phyloP scores from a whole-genome alignment of 2,797 vertebrate genomes.

The Orestias chungarensis region DNA sequence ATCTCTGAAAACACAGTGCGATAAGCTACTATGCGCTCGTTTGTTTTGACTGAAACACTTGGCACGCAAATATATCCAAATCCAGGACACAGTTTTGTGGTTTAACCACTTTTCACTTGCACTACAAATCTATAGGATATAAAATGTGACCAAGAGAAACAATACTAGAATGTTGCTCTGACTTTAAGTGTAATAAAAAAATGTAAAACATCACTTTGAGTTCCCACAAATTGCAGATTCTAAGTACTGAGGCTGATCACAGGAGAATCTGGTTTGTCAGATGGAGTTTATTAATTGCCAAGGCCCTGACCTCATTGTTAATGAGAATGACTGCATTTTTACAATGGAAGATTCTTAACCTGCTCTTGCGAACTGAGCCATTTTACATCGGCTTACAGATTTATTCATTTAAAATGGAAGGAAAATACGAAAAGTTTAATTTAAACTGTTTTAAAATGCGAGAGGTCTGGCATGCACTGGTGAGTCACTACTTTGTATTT shows the following conservation, averaged over 20 bases:
- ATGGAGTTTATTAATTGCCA: conserved; percentile 18
- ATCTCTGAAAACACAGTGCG: conserved; percentile 34
- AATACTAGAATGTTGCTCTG: conserved; percentile 10
- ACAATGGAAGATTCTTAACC: conserved; percentile 22
- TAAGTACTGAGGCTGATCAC: conserved; percentile 29
- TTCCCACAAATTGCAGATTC: conserved; percentile 34
- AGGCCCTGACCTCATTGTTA: conserved; percentile 38
- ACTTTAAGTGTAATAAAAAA: conserved; percentile 28
- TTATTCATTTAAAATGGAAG: neutral
- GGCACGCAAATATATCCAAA: neutral
- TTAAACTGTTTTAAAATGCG: neutral
- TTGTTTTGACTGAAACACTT: conserved; percentile 24
- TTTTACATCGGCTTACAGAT: conserved; percentile 13
- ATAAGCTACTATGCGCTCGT: conserved; percentile 44
- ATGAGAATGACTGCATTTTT: conserved; percentile 56
- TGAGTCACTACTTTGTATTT: neutral
- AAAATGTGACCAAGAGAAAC: conserved; percentile 42
- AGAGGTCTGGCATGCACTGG: neutral
- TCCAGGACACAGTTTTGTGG: conserved; percentile 30
- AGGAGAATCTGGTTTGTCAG: conserved; percentile 18
- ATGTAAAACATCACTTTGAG: conserved; percentile 13
- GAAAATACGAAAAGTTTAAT: neutral
- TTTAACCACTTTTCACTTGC: conserved; percentile 26
- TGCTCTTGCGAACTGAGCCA: conserved; percentile 19
- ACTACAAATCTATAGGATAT: conserved; percentile 43